Evolutionary conservation across 2,888 invertebrate species (phyloP), one percentile per base, ranked within the genome.

Genomic region (Harpalus rufipes): DNA sequence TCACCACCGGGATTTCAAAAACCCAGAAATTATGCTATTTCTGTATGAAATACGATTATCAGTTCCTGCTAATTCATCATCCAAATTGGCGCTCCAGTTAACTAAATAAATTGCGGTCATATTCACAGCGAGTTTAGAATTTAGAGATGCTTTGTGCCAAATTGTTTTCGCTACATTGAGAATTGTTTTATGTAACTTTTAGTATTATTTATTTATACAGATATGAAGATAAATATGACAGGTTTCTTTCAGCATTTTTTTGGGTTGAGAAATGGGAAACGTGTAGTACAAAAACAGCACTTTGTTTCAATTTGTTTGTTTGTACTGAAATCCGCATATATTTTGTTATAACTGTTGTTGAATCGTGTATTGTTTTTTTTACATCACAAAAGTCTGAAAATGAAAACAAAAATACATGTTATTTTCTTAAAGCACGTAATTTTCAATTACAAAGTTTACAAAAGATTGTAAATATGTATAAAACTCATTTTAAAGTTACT

Each of bases 21-120:
- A 78, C 63, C 63, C 65, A 61, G 84, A 78, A 84, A 78, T 78
- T 78, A 84, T 84, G 84, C 78, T 56, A 39, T 76, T 83, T 59
- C 74, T 39, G 74, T 76, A 83, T 83, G 83, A 83, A 83, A 83
- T 83, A 83, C 83, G 83, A 83, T 76, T 74, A 83, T 83, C 83
- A 74, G 74, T 83, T 56, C 59, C 74, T 72, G 58, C 56, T 83
- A 83, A 83, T 83, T 83, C 74, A 83, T 83, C 83, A 72, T 76
- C 58, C 41, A 72, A 82, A 82, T 74, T 74, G 82, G 82, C 74
- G 74, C 72, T 58, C 82, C 39, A 72, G 82, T 72, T 82, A 72
- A 82, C 82, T 82, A 82, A 74, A 74, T 76, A 83, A 76, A 83
- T 83, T 83, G 76, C 58, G 12, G 51, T 16, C 14, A 58, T 78